Conservation (phyloP, 2,113 vertebrate species). For the Zingel zingel region DNA sequence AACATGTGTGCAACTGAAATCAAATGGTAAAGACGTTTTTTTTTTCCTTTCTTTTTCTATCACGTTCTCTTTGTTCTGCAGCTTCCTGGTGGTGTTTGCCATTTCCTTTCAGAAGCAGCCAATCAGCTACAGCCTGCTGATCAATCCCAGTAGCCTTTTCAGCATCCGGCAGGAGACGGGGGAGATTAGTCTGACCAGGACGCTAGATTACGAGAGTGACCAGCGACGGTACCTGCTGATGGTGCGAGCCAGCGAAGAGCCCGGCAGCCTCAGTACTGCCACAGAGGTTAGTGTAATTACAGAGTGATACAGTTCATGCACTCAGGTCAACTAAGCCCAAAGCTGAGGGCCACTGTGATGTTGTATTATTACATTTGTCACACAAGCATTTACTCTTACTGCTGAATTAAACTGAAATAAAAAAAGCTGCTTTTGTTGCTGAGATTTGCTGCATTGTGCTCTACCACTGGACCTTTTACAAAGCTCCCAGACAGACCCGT, state of each 20-base stretch:
- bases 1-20: conserved; percentile 35
- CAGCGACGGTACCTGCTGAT: conserved; percentile 88
- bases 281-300: conserved; percentile 84
- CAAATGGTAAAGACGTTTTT: conserved; percentile 3
- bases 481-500: conserved; percentile 1
- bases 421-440: not conserved
- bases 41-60: conserved; percentile 6
- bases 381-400: conserved; percentile 9
- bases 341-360: conserved; percentile 26
- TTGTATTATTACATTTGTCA: conserved; percentile 25
- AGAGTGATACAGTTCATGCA: conserved; percentile 9
- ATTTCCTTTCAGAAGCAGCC: conserved; percentile 89
- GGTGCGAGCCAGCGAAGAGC: conserved; percentile 86
- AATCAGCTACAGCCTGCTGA: conserved; percentile 88
- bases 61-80: conserved; percentile 63
- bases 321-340: conserved; percentile 15
- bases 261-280: conserved; percentile 84
- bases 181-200: conserved; percentile 85
- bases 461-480: not conserved
- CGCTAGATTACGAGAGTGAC: conserved; percentile 89
- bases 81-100: conserved; percentile 88
- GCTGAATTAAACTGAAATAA: conserved; percentile 27
- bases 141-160: conserved; percentile 90
- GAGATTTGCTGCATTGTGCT: not conserved
- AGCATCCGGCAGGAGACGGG: conserved; percentile 84